Conservation (phyloP, 2,797 vertebrate genomes). For the Micromesistius poutassou region DNA sequence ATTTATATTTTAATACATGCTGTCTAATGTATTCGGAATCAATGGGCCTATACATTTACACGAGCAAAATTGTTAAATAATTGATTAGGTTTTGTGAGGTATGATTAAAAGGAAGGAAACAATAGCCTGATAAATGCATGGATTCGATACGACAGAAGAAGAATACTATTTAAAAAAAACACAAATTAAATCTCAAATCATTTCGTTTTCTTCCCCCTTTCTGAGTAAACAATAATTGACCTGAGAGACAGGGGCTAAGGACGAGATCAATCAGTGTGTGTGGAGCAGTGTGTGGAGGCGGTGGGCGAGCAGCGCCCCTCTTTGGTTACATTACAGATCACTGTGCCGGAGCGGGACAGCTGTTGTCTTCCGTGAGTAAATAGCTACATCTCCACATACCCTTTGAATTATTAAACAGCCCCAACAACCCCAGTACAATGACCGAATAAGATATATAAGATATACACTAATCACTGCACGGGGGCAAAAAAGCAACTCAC, state of each 20-base stretch:
- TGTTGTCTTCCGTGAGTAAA: slow-evolving; percentile 53
- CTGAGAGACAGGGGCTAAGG: slow-evolving; percentile 35
- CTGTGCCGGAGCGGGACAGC: slow-evolving; percentile 63
- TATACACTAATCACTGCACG: too few species aligned
- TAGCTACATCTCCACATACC: neutral
- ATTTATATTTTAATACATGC: neutral
- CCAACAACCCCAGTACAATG: too few species aligned
- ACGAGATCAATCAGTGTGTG: slow-evolving; percentile 62
- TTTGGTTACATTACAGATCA: slow-evolving; percentile 73
- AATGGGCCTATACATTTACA: neutral
- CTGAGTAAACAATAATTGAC: slow-evolving; percentile 50
- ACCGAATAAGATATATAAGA: too few species aligned
- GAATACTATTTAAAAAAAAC: too few species aligned
- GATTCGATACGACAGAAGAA: too few species aligned
- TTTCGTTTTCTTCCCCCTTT: slow-evolving; percentile 40
- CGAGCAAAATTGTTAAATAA: neutral
- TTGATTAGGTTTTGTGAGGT: neutral
- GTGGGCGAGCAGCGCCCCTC: slow-evolving; percentile 77
- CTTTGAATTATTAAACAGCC: too few species aligned
- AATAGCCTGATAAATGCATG: too few species aligned
- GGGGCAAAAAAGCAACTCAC: too few species aligned
- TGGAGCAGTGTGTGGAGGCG: slow-evolving; percentile 52
- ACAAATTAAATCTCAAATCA: too few species aligned
- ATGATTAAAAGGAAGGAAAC: too few species aligned
- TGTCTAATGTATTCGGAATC: neutral